Conservation (phyloP, 2,797 vertebrate genomes). For the Spinus pinus region DNA sequence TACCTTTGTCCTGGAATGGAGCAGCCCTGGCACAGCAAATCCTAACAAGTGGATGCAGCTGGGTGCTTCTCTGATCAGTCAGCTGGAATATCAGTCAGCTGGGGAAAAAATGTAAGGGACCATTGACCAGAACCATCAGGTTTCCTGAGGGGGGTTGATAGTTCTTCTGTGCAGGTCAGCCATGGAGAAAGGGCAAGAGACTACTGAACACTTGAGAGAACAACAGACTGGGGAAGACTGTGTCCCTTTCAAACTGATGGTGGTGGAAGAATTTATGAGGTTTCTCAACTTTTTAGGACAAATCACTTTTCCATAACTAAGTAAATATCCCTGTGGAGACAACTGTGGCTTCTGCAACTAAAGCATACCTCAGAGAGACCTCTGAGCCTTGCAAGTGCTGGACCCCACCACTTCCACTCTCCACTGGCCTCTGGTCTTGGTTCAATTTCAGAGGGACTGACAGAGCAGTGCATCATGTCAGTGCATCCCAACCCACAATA, state of each 20-base stretch:
- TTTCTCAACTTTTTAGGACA: not conserved
- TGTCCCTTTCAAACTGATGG: not conserved
- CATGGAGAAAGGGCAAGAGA: not conserved
- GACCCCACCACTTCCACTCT: not conserved
- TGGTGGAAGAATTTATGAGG: not conserved
- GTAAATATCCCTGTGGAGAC: not conserved
- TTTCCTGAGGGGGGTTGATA: not conserved
- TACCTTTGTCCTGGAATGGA: not conserved
- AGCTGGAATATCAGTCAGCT: constrained; percentile 16
- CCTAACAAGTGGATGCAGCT: not conserved
- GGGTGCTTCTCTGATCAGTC: constrained; percentile 3
- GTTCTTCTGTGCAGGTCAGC: not conserved
- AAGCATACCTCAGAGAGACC: not conserved
- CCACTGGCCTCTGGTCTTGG: not conserved
- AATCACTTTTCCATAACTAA: not conserved
- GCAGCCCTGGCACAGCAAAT: not conserved
- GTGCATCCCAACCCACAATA: not conserved
- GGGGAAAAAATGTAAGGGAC: constrained; percentile 1
- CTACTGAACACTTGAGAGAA: not conserved
- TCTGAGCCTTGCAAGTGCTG: not conserved
- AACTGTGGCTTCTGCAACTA: not conserved
- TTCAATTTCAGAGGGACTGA: not conserved
- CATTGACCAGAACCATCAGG: constrained; percentile 7
- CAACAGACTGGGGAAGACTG: not conserved
- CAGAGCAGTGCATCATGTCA: not conserved